Percentiles rank a stretch among this genome's conserved stretches.
Conservation (phyloP, 2,888 invertebrate species). For the Adelphocoris suturalis region DNA sequence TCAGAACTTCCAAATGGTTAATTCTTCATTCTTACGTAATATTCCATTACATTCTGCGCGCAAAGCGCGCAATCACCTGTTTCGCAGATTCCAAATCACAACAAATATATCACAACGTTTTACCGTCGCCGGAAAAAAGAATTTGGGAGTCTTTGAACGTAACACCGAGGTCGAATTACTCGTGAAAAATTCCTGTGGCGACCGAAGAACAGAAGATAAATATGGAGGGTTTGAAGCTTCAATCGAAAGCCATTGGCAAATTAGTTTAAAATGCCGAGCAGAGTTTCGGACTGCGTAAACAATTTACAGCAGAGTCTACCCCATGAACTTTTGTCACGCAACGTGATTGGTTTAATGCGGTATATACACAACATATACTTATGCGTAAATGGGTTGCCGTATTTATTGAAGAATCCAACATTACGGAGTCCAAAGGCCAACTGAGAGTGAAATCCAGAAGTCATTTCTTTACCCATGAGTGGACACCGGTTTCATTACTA, state of each 20-base stretch:
- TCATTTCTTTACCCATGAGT: no score
- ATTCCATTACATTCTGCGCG: not conserved
- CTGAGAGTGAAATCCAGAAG: not conserved
- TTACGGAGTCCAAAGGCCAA: not conserved
- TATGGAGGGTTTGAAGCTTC: not conserved
- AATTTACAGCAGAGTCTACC: not conserved
- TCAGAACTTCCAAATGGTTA: constrained; percentile 1
- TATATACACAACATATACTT: constrained; percentile 22
- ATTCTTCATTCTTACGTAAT: not conserved
- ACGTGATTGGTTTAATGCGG: constrained; percentile 8
- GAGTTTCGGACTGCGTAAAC: not conserved
- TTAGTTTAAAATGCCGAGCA: not conserved
- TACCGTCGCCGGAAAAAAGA: not conserved
- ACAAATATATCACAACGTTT: constrained; percentile 22
- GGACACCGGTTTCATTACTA: no score
- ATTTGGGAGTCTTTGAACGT: not conserved
- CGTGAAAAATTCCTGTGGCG: not conserved
- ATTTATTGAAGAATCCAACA: not conserved
- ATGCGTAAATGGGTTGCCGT: not conserved
- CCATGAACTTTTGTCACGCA: not conserved
- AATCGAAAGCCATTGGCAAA: not conserved
- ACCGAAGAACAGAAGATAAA: constrained; percentile 1
- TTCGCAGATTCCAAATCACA: constrained; percentile 11
- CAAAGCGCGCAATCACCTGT: not conserved
- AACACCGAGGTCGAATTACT: not conserved